Evolutionary conservation across 1,140 invertebrate genomes (phyloP).

Genomic region (Helicorthomorpha holstii): DNA sequence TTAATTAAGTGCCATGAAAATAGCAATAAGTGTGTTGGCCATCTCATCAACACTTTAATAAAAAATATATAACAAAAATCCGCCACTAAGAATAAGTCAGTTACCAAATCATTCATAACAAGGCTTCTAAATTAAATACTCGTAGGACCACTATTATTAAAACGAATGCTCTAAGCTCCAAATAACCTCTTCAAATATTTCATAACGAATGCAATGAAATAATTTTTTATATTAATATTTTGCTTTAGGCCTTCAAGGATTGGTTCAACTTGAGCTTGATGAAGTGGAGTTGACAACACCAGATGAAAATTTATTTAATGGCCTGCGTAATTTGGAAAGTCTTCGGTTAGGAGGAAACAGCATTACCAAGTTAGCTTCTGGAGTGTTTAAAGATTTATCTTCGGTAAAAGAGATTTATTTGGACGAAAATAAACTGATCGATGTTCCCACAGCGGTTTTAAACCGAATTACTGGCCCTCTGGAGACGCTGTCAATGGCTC

Average conservation of each 20-base stretch:
- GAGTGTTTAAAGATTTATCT: conserved; percentile 12
- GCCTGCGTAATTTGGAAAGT: conserved; percentile 7
- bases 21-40: too few species aligned
- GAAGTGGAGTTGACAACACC: conserved; percentile 8
- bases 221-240: too few species aligned
- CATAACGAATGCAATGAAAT: too few species aligned
- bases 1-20: too few species aligned
- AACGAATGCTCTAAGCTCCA: too few species aligned
- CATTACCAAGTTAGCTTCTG: conserved; percentile 10
- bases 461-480: conserved; percentile 50
- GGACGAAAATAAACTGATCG: conserved; percentile 18
- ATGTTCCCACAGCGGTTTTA: conserved; percentile 30
- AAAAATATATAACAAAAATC: too few species aligned
- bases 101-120: too few species aligned
- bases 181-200: too few species aligned
- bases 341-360: conserved; percentile 13
- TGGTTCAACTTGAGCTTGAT: conserved; percentile 51
- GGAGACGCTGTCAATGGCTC: conserved; percentile 26
- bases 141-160: too few species aligned
- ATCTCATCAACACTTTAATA: too few species aligned
- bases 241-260: conserved; percentile 49
- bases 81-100: too few species aligned
- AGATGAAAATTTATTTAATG: neutral
- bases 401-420: conserved; percentile 17
- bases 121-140: too few species aligned